phyloP scores from a whole-genome alignment of 2,113 vertebrate genomes.

The Neoarius graeffei region DNA sequence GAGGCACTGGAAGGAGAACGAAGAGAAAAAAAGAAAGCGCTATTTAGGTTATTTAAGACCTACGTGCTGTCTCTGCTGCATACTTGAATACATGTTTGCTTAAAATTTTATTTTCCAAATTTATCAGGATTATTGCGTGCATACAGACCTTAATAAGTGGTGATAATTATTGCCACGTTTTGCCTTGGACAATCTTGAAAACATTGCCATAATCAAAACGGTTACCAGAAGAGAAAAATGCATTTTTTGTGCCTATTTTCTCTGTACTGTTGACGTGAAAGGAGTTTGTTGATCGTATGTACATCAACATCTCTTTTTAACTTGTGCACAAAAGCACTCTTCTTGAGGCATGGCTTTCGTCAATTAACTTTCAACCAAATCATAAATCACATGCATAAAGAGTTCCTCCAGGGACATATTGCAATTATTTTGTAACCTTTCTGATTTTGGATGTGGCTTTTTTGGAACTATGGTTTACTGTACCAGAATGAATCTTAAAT shows the following conservation, averaged over 20 bases:
- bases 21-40: constrained; percentile 53
- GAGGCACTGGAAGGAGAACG: constrained; percentile 56
- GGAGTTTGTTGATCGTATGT: neutral
- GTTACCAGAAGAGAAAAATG: neutral
- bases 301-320: constrained; percentile 2
- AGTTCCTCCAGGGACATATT: constrained; percentile 26
- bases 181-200: neutral
- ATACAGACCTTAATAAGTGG: neutral
- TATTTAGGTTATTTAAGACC: constrained; percentile 69
- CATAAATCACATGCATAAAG: constrained; percentile 25
- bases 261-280: neutral
- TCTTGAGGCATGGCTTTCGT: neutral
- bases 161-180: neutral
- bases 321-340: neutral
- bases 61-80: constrained; percentile 26
- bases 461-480: constrained; percentile 37
- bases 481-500: constrained; percentile 44
- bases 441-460: constrained; percentile 39
- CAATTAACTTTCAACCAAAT: constrained; percentile 32
- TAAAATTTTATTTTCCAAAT: neutral
- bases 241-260: neutral
- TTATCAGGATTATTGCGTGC: neutral
- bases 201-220: neutral
- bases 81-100: constrained; percentile 18
- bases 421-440: constrained; percentile 43